Conservation (phyloP, 2,797 vertebrate species). For the Melanotaenia parkinsoni region DNA sequence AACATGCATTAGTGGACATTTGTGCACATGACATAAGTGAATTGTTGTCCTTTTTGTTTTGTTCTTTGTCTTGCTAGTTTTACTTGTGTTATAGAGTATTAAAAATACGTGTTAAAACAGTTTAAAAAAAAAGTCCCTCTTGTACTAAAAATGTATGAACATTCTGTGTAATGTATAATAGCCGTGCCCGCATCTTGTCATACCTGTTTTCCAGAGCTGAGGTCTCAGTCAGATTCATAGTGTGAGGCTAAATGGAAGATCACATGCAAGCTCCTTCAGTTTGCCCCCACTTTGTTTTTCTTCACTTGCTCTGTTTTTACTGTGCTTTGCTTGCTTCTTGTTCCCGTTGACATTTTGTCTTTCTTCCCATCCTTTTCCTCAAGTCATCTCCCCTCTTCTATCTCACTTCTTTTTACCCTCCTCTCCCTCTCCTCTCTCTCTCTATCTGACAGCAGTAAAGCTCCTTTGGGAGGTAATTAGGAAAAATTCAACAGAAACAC, state of each 20-base stretch:
- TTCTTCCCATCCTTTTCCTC: conserved; percentile 48
- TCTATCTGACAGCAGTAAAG: conserved; percentile 70
- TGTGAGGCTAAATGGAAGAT: conserved; percentile 41
- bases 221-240: conserved; percentile 51
- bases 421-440: conserved; percentile 40
- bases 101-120: conserved; percentile 25
- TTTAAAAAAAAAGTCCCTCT: neutral
- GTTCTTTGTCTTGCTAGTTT: neutral
- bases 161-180: conserved; percentile 18
- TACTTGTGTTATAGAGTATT: neutral
- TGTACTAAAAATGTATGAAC: conserved; percentile 17
- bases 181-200: neutral
- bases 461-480: conserved; percentile 87
- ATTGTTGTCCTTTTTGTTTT: neutral
- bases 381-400: conserved; percentile 44
- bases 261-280: conserved; percentile 30
- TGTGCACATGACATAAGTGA: too few species aligned
- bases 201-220: conserved; percentile 50
- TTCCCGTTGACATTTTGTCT: conserved; percentile 45
- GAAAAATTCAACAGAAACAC: conserved; percentile 76
- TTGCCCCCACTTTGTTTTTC: conserved; percentile 31
- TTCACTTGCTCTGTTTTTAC: conserved; percentile 34
- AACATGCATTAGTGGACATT: neutral
- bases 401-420: conserved; percentile 51
- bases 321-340: conserved; percentile 36